These are phyloP conservation scores for Picathartes gymnocephalus DNA, from an alignment of 2,113 vertebrate genomes.

Conservation along the genomic window DNA sequence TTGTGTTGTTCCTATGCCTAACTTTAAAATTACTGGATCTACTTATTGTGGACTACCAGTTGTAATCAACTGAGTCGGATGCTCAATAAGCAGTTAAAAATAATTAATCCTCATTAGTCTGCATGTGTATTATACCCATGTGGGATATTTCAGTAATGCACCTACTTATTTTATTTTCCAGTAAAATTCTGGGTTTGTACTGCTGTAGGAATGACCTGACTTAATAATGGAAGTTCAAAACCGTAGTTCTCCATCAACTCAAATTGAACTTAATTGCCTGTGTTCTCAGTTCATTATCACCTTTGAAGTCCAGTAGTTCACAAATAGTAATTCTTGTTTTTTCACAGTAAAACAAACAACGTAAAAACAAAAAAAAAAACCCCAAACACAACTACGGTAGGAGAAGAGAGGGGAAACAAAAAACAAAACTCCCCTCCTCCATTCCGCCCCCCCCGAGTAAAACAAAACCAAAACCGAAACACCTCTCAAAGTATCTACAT, in stretches of 20 bases:
- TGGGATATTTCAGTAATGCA: background rate
- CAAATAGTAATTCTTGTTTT: background rate
- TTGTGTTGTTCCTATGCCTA: background rate
- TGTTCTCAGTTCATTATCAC: background rate
- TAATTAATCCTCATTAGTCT: background rate
- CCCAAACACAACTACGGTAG: background rate
- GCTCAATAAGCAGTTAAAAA: background rate
- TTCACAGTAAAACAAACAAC: background rate
- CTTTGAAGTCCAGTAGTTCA: constrained; percentile 26
- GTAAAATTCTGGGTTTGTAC: background rate
- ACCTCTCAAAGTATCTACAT: background rate
- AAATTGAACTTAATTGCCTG: background rate
- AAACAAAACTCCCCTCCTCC: background rate
- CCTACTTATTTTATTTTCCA: background rate
- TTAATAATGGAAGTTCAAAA: background rate
- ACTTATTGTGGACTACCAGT: background rate
- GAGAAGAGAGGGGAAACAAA: background rate
- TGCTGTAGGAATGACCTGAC: background rate
- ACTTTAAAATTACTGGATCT: background rate
- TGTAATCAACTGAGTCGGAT: background rate
- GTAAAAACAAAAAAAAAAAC: background rate
- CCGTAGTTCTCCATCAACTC: background rate
- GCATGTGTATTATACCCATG: background rate
- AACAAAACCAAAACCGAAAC: fast-evolving
- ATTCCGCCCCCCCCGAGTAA: background rate